phyloP scores from a whole-genome alignment of 2,888 invertebrate species.

The Diloba caeruleocephala region DNA sequence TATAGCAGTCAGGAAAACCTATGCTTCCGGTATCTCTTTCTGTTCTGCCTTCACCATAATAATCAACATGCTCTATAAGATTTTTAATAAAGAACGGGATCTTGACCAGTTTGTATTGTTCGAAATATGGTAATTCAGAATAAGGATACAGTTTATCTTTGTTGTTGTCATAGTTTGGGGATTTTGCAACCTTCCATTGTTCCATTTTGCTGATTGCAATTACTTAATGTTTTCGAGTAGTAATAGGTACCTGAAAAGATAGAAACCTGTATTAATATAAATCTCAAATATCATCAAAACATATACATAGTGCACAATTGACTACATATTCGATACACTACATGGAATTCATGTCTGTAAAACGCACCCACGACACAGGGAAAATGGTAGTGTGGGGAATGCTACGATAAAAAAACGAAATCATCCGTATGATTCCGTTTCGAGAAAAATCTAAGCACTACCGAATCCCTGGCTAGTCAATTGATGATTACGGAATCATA shows the following conservation, averaged over 20 bases:
- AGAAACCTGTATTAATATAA: not conserved
- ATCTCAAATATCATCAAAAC: too few species aligned
- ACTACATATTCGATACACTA: too few species aligned
- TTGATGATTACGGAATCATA: too few species aligned
- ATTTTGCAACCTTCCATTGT: constrained; percentile 1
- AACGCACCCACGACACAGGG: too few species aligned
- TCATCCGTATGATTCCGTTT: too few species aligned
- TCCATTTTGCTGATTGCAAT: not conserved
- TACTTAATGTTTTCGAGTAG: constrained; percentile 13
- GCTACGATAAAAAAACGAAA: too few species aligned
- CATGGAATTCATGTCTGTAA: too few species aligned
- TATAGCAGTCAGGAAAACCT: constrained; percentile 25
- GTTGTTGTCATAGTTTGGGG: constrained; percentile 21
- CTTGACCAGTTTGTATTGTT: constrained; percentile 10
- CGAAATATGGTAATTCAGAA: constrained; percentile 14
- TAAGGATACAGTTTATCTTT: constrained; percentile 18
- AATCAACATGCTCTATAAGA: constrained; percentile 22
- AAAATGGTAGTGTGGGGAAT: too few species aligned
- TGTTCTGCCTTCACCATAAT: constrained; percentile 10
- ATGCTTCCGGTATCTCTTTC: rapidly evolving
- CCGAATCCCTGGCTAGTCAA: too few species aligned
- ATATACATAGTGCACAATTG: too few species aligned
- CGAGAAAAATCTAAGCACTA: too few species aligned
- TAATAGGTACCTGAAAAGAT: constrained; percentile 10
- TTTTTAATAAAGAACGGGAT: constrained; percentile 18